phyloP scores from a whole-genome alignment of 2,797 vertebrate genomes.

The Falco berigora region DNA sequence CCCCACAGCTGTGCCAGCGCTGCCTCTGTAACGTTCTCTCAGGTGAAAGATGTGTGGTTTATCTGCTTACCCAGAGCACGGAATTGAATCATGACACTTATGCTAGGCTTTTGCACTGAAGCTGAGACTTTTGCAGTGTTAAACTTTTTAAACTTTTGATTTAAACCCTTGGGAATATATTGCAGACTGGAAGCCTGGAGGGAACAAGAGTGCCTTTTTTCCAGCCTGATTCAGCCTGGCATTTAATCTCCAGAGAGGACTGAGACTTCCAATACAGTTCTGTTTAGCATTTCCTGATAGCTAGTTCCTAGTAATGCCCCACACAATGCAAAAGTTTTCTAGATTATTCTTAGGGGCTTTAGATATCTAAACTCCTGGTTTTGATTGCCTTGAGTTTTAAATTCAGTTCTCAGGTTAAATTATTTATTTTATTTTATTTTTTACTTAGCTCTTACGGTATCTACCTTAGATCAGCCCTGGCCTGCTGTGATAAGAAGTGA shows the following conservation, averaged over 20 bases:
- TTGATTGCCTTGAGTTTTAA: not conserved
- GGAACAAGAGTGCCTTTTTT: not conserved
- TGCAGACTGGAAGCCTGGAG: not conserved
- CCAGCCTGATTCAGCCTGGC: slow-evolving; percentile 34
- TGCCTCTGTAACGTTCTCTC: not conserved
- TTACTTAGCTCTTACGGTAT: fast-evolving
- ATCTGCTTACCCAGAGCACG: not conserved
- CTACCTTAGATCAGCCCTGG: not conserved
- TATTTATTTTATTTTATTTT: not conserved
- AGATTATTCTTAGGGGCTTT: not conserved
- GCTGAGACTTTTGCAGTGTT: not conserved
- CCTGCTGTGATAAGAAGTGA: not conserved
- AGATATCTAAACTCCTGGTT: not conserved
- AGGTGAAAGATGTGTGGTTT: not conserved
- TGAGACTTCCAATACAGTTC: not conserved
- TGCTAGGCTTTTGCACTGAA: not conserved
- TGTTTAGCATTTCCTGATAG: slow-evolving; percentile 36
- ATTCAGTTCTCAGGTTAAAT: not conserved
- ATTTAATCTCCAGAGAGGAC: slow-evolving; percentile 45
- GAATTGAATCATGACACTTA: not conserved
- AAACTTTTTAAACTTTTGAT: slow-evolving; percentile 11
- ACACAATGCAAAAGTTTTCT: not conserved
- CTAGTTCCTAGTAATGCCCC: not conserved
- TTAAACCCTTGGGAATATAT: not conserved
- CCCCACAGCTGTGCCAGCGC: not conserved